phyloP scores from a whole-genome alignment of 2,797 vertebrate genomes.

The Anisognathus igniventris region DNA sequence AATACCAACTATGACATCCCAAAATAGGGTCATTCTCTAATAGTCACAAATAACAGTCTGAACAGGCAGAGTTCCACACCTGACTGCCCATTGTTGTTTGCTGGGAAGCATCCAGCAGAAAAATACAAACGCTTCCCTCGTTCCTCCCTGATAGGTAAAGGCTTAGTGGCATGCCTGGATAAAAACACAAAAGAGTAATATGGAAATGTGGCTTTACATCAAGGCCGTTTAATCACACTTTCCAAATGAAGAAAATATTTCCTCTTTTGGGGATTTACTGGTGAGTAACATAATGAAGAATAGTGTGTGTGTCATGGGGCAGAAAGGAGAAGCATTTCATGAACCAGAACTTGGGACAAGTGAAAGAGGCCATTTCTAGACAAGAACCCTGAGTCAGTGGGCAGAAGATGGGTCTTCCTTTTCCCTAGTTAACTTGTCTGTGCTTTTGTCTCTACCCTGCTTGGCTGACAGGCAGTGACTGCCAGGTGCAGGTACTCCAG shows the following conservation, averaged over 20 bases:
- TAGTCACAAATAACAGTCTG: not conserved
- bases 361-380: not conserved
- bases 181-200: not conserved
- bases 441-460: not conserved
- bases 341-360: not conserved
- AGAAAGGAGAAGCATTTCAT: not conserved
- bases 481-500: not conserved
- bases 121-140: fast-evolving
- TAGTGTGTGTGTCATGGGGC: not conserved
- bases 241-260: not conserved
- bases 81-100: fast-evolving
- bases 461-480: not conserved
- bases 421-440: not conserved
- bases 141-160: not conserved
- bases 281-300: not conserved
- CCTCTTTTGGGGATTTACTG: not conserved
- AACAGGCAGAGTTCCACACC: not conserved
- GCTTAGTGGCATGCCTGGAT: not conserved
- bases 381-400: not conserved
- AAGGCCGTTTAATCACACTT: not conserved
- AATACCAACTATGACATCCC: not conserved
- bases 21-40: not conserved
- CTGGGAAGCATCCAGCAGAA: not conserved
- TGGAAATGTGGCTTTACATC: not conserved
- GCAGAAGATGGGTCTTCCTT: not conserved